Base-by-base conservation (phyloP, 1,140 invertebrate species). In the Microvelia longipes region DNA sequence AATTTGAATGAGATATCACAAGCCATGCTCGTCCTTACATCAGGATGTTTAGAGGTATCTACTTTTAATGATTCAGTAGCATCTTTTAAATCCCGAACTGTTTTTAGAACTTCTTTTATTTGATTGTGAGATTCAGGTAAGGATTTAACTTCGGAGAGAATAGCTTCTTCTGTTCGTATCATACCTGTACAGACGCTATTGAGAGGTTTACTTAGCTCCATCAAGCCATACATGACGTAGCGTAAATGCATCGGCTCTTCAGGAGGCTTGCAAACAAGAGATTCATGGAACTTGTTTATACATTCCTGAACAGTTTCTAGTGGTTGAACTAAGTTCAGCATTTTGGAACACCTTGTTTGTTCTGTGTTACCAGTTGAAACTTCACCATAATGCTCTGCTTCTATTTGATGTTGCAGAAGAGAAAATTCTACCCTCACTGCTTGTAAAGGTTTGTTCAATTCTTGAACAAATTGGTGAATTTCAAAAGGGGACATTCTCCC, bases 371-470 rank as follows among this genome's bases (percentile, higher is more conserved):
- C 62, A 66, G 69, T 2, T 26, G 27, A 50, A 27, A 72, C 63
- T 19, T 67, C 65, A 30, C 69, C 66, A 65, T 72, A 75, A n/a
- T 75, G 70, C 14, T 75, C 75, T 15, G 73, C 65, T 72, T 75
- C 75, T 63, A 75, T 74, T 70, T 75, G 71, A 66, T 75, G 74
- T 35, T 75, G 72, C 15, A 74, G 66, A 15, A 76, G 71, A 19
- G 73, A 73, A 65, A 74, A 71, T 61, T 76, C 75, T 26, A 72
- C 73, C 68, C 75, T 64, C 1, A 76, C 68, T 25, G 70, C 35
- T 66, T 76, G 74, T 29, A 76, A 68, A 29, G 75, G 75, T 68
- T 72, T 75, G 61, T 72, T 73, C 19, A 76, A 65, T 35, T 75
- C 71, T 66, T 73, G 73, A 0, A 72, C 72, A 27, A 74, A 60